A percentile compares a stretch with the other conserved stretches of the same genome.
phyloP scores from a whole-genome alignment of 2,888 invertebrate species.

The Mythimna impura region DNA sequence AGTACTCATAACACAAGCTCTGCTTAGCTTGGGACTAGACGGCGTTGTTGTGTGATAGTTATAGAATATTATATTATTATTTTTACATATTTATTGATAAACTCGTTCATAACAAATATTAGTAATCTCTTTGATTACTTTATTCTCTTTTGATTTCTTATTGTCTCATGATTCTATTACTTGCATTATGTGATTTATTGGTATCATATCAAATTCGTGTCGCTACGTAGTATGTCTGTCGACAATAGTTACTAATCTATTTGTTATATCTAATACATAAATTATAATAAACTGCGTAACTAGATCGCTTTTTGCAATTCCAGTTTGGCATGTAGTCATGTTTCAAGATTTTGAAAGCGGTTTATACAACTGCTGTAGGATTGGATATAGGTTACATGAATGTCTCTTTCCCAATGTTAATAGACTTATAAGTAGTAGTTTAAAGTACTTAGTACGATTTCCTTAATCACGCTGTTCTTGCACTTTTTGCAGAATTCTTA shows the following conservation, averaged over 20 bases:
- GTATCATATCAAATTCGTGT: conserved; percentile 10
- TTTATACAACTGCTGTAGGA: conserved; percentile 34
- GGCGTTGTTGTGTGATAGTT: too few species aligned
- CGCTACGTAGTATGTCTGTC: conserved; percentile 41
- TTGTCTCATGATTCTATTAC: neutral
- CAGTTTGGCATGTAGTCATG: conserved; percentile 55
- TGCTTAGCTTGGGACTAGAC: too few species aligned
- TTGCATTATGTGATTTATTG: conserved; percentile 25
- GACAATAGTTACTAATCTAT: conserved; percentile 54
- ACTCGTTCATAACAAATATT: too few species aligned
- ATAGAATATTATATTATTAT: too few species aligned
- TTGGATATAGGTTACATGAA: conserved; percentile 45
- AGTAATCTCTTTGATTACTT: too few species aligned
- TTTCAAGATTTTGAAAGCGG: conserved; percentile 58
- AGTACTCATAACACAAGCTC: too few species aligned
- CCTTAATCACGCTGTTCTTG: neutral
- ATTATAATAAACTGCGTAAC: conserved; percentile 58
- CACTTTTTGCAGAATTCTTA: neutral
- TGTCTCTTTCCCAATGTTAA: conserved; percentile 37
- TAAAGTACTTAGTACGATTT: neutral
- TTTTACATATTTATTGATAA: too few species aligned
- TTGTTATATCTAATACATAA: conserved; percentile 59
- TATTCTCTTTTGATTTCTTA: neutral
- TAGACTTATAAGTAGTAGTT: conserved; percentile 1
- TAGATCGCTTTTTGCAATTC: conserved; percentile 59